Conservation (phyloP, 2,113 vertebrate species). For the Sinocyclocheilus maitianheensis region DNA sequence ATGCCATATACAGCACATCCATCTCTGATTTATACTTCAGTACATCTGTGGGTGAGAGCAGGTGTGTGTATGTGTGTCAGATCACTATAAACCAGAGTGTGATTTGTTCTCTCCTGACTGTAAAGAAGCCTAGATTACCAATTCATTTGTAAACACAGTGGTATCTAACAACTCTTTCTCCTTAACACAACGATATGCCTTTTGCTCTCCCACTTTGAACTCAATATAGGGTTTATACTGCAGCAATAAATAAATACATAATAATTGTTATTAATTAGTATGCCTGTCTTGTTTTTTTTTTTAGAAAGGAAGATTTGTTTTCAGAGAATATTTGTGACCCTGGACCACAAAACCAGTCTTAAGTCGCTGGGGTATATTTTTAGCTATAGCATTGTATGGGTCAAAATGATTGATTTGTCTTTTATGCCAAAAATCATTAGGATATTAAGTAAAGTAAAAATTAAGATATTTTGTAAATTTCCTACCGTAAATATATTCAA, state of each 20-base stretch:
- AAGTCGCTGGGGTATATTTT: too few species aligned
- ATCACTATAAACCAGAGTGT: not conserved
- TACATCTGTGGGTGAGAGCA: not conserved
- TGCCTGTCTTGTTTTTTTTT: not conserved
- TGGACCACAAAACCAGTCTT: too few species aligned
- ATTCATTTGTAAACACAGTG: not conserved
- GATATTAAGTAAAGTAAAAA: too few species aligned
- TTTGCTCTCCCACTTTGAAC: slow-evolving; percentile 5
- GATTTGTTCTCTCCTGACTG: slow-evolving; percentile 5
- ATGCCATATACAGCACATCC: not conserved
- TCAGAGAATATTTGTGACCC: too few species aligned
- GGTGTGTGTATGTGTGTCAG: not conserved
- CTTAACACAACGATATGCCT: not conserved
- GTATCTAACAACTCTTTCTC: not conserved
- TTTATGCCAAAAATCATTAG: too few species aligned
- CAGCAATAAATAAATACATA: not conserved
- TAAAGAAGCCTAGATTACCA: slow-evolving; percentile 1
- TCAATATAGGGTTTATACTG: not conserved
- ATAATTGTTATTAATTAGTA: too few species aligned
- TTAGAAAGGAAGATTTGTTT: not conserved
- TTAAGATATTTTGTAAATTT: too few species aligned
- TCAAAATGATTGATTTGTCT: too few species aligned
- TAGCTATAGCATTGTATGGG: too few species aligned
- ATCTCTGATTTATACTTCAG: not conserved
- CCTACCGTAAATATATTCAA: too few species aligned